These are phyloP conservation scores for Drosophila tristis DNA, from an alignment of 1,140 invertebrate genomes.

Conservation along the genomic window DNA sequence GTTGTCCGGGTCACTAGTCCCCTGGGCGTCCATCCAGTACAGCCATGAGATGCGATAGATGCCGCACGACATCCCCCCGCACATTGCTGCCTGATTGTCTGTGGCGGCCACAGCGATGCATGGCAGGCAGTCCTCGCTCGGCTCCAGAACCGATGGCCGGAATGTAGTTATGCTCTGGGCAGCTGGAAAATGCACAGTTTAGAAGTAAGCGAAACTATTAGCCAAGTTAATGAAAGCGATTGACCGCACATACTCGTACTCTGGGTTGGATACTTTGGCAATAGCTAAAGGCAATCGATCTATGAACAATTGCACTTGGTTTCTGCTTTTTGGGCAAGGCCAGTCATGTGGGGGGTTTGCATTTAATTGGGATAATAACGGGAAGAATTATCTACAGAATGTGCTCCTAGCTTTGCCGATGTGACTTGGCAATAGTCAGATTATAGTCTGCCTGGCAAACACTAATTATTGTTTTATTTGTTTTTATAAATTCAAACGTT, in stretches of 20 bases:
- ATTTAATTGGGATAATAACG: too few relatives aligned
- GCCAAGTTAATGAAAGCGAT: constrained; percentile 40
- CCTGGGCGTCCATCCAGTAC: constrained; percentile 70
- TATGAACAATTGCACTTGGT: too few relatives aligned
- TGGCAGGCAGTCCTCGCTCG: constrained; percentile 45
- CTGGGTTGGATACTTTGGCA: background rate
- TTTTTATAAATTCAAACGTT: too few relatives aligned
- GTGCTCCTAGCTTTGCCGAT: too few relatives aligned
- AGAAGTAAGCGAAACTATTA: constrained; percentile 28
- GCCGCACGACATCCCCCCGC: constrained; percentile 52
- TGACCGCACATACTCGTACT: constrained; percentile 21
- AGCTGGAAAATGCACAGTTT: constrained; percentile 46
- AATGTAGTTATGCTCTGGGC: constrained; percentile 42
- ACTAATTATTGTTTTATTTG: too few relatives aligned
- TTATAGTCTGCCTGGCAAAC: too few relatives aligned
- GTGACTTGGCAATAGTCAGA: too few relatives aligned
- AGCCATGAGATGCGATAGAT: constrained; percentile 65
- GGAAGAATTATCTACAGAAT: too few relatives aligned
- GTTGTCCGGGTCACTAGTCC: constrained; percentile 9
- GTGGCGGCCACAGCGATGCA: constrained; percentile 58
- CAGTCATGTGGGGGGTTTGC: too few relatives aligned
- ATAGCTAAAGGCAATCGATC: too few relatives aligned
- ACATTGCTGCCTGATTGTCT: constrained; percentile 36
- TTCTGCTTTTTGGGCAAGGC: too few relatives aligned
- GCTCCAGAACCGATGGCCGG: background rate